These are phyloP conservation scores for Melospiza melodia DNA, from an alignment of 2,113 vertebrate genomes.

Conservation along the genomic window DNA sequence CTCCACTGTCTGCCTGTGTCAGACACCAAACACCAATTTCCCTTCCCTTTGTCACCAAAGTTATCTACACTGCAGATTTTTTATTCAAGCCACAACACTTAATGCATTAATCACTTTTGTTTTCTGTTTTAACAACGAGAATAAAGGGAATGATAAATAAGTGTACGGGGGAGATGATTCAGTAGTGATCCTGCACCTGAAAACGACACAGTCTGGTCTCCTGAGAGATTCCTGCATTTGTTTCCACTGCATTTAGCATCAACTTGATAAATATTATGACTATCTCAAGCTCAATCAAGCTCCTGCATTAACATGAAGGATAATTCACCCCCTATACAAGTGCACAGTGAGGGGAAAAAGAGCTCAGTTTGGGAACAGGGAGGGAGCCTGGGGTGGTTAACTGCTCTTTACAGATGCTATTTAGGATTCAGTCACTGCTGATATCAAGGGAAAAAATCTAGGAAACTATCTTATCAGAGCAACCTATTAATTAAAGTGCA, in stretches of 20 bases:
- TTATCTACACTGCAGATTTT: neutral
- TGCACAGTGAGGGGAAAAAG: neutral
- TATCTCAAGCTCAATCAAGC: neutral
- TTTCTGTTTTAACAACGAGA: neutral
- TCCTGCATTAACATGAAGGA: neutral
- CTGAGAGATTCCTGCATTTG: neutral
- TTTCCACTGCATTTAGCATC: neutral
- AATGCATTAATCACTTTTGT: neutral
- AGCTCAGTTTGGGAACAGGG: neutral
- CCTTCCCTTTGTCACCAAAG: neutral
- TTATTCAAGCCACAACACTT: neutral
- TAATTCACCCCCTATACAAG: neutral
- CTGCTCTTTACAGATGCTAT: neutral
- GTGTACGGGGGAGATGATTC: neutral
- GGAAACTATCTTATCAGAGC: neutral
- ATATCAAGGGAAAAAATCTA: neutral
- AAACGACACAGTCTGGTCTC: neutral
- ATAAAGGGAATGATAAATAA: neutral
- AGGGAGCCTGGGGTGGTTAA: neutral
- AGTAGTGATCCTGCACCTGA: neutral
- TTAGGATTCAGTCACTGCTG: neutral
- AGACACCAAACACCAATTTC: neutral
- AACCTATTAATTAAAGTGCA: conserved; percentile 10
- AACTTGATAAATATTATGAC: neutral
- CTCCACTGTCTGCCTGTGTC: neutral